phyloP scores from a whole-genome alignment of 2,113 vertebrate genomes.

The Oreotrochilus melanogaster region DNA sequence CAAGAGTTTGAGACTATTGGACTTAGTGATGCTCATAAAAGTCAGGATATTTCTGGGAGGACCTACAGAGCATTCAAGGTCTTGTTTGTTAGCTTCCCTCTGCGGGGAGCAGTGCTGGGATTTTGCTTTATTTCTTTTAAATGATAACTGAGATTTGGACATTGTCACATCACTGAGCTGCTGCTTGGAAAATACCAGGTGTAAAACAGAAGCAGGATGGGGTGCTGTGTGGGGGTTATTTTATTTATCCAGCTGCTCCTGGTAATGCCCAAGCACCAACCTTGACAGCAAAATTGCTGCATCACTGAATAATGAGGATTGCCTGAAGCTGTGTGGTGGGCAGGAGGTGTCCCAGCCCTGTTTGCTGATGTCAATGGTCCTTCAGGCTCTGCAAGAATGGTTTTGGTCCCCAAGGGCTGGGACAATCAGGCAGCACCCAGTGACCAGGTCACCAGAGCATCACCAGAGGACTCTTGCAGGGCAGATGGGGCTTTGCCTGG shows the following conservation, averaged over 20 bases:
- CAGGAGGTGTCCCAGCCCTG: background rate
- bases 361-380: fast-evolving
- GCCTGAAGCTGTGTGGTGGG: background rate
- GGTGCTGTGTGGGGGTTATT: background rate
- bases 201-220: background rate
- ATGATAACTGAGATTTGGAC: background rate
- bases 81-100: background rate
- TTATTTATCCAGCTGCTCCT: background rate
- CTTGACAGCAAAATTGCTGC: background rate
- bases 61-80: background rate
- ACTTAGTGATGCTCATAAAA: background rate
- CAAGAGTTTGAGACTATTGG: background rate
- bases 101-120: background rate
- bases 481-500: background rate
- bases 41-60: background rate
- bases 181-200: background rate
- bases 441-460: too few relatives aligned
- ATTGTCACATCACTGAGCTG: background rate
- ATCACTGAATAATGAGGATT: background rate
- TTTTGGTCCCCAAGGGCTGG: background rate
- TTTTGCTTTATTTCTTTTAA: background rate
- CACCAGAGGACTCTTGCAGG: fast-evolving
- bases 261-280: background rate
- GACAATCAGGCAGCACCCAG: background rate
- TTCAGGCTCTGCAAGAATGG: background rate